phyloP scores from a whole-genome alignment of 2,797 vertebrate species.

The Lagodon rhomboides region DNA sequence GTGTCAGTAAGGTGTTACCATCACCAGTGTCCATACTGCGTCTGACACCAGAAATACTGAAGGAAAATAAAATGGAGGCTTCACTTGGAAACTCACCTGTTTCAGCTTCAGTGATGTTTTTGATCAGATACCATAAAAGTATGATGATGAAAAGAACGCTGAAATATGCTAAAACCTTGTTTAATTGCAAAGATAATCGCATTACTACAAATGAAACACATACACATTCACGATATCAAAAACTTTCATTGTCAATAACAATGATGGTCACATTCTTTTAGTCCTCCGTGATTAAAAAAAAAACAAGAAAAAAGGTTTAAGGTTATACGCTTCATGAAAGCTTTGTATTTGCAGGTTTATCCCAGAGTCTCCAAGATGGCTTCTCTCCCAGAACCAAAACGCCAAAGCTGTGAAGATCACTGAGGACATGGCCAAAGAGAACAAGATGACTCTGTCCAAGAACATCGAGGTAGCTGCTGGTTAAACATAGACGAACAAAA shows the following conservation, averaged over 20 bases:
- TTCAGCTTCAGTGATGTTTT: too few species aligned
- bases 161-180: not conserved
- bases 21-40: too few species aligned
- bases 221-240: not conserved
- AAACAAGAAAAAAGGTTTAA: not conserved
- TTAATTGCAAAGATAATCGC: not conserved
- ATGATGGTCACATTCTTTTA: not conserved
- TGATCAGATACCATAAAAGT: too few species aligned
- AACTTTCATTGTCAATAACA: not conserved
- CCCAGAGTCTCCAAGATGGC: conserved; percentile 97
- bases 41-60: too few species aligned
- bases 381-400: conserved; percentile 91
- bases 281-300: not conserved
- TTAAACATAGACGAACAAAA: not conserved
- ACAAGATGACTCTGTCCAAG: conserved; percentile 86
- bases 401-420: conserved; percentile 89
- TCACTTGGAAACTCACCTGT: too few species aligned
- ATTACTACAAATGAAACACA: too few species aligned
- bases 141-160: not conserved
- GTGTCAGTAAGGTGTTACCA: too few species aligned
- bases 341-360: conserved; percentile 87
- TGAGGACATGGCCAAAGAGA: conserved; percentile 90
- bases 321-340: not conserved
- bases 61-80: too few species aligned
- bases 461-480: conserved; percentile 80